Percentiles rank a stretch among this genome's conserved stretches.
Evolutionary conservation across 2,113 vertebrate species (phyloP).

Genomic region (Tinamus guttatus): DNA sequence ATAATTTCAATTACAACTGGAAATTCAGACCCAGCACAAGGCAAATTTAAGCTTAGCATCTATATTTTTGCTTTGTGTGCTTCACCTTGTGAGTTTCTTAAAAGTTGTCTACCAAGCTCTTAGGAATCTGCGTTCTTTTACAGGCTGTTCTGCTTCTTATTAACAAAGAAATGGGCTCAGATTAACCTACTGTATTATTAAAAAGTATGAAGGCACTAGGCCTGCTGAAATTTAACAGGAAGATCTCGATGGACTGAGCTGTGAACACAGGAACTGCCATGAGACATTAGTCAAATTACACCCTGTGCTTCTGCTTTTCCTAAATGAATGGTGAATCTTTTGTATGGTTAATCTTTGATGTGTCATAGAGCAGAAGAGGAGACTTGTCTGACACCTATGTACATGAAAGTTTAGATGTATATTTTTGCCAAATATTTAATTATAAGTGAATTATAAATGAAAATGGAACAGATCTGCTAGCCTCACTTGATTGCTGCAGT

Average conservation of each 20-base stretch:
- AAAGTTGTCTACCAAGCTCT: neutral
- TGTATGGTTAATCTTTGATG: neutral
- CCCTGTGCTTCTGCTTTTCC: neutral
- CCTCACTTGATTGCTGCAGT: neutral
- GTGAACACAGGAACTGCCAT: neutral
- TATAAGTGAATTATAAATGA: neutral
- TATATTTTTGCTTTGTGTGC: neutral
- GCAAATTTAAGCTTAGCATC: neutral
- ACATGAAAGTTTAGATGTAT: neutral
- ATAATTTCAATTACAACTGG: neutral
- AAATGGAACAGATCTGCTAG: neutral
- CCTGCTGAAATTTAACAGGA: neutral
- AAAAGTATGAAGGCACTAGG: neutral
- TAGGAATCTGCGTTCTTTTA: neutral
- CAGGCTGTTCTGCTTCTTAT: neutral
- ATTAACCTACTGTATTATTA: neutral
- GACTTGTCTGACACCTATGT: neutral
- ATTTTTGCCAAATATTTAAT: neutral
- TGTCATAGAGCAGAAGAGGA: neutral
- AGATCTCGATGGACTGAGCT: neutral
- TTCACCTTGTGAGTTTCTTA: neutral
- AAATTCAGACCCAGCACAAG: neutral
- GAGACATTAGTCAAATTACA: neutral
- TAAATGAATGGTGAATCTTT: neutral
- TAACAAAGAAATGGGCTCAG: neutral